Percentiles rank a stretch among this genome's conserved stretches.
phyloP scores from a whole-genome alignment of 2,113 vertebrate species.

The Pampusana beccarii region DNA sequence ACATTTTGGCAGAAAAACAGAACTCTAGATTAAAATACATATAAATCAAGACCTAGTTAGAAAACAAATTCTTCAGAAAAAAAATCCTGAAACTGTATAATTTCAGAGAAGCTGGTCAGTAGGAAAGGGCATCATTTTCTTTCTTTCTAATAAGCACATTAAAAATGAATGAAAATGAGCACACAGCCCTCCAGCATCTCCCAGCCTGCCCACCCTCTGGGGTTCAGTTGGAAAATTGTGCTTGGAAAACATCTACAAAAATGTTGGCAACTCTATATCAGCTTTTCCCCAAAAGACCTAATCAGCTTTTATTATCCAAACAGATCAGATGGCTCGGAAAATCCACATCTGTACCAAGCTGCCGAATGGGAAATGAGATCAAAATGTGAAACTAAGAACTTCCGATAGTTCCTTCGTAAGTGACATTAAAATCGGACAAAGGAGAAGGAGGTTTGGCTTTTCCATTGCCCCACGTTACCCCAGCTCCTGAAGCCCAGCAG shows the following conservation, averaged over 20 bases:
- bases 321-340: constrained; percentile 60
- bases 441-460: neutral
- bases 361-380: constrained; percentile 15
- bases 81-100: neutral
- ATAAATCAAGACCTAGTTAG: neutral
- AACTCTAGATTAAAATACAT: neutral
- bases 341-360: constrained; percentile 42
- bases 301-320: constrained; percentile 47
- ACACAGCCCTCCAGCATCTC: constrained; percentile 23
- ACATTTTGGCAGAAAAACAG: neutral
- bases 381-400: constrained; percentile 50
- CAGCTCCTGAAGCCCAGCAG: neutral
- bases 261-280: constrained; percentile 42
- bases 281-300: constrained; percentile 45
- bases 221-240: constrained; percentile 33
- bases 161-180: constrained; percentile 38
- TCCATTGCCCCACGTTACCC: neutral
- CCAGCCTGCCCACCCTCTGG: constrained; percentile 24
- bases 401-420: neutral
- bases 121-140: constrained; percentile 8
- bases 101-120: neutral
- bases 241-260: constrained; percentile 61
- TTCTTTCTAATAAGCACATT: neutral
- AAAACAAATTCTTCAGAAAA: neutral
- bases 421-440: neutral